phyloP scores from a whole-genome alignment of 2,113 vertebrate genomes.

The Dipodomys stephensi region DNA sequence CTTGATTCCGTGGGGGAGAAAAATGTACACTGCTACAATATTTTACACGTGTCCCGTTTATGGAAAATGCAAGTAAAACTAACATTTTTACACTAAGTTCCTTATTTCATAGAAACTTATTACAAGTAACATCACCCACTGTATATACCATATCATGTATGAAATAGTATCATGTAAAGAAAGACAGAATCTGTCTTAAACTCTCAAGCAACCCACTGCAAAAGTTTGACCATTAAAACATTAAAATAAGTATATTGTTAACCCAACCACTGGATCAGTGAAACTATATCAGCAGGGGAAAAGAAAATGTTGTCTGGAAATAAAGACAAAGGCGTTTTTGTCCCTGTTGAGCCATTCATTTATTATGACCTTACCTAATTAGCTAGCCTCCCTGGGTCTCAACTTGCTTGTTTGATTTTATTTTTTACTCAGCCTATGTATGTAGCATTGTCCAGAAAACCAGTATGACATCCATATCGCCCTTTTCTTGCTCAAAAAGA shows the following conservation, averaged over 20 bases:
- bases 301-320: conserved; percentile 2
- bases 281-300: neutral
- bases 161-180: too few species aligned
- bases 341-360: conserved; percentile 41
- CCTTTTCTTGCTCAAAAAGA: neutral
- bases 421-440: conserved; percentile 25
- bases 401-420: conserved; percentile 49
- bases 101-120: conserved; percentile 54
- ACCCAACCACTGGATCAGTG: conserved; percentile 44
- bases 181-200: conserved; percentile 1
- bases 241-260: conserved; percentile 55
- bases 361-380: conserved; percentile 67
- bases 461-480: neutral
- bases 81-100: conserved; percentile 24
- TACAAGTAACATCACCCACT: neutral
- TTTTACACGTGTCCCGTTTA: conserved; percentile 33
- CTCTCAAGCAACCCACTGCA: neutral
- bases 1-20: conserved; percentile 5
- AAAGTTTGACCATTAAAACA: conserved; percentile 50
- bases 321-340: conserved; percentile 62
- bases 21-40: conserved; percentile 45
- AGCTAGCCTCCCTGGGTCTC: conserved; percentile 59
- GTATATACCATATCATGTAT: neutral
- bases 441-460: neutral
- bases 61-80: conserved; percentile 65